Percentiles rank a stretch among this genome's conserved stretches.
phyloP scores from a whole-genome alignment of 2,113 vertebrate species.

The Murina feae region DNA sequence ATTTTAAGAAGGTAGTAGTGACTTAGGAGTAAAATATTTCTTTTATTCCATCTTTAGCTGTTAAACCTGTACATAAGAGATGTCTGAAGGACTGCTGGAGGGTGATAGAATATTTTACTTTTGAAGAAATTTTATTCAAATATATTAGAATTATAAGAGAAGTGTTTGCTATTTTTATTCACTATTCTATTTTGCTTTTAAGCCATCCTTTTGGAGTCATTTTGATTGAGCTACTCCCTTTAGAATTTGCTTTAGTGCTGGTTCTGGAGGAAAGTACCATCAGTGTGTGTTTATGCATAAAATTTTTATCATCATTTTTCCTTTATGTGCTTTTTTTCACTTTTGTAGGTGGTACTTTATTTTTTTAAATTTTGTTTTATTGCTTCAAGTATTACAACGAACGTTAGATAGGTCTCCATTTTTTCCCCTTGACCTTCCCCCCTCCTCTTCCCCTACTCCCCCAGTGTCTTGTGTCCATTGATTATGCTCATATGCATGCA shows the following conservation, averaged over 20 bases:
- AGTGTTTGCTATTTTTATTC: constrained; percentile 3
- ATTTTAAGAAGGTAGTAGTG: background rate
- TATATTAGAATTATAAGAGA: background rate
- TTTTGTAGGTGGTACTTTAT: no score
- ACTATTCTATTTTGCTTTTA: background rate
- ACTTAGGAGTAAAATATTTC: background rate
- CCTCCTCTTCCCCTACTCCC: no score
- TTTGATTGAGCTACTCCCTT: background rate
- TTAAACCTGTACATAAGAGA: background rate
- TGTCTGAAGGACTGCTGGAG: background rate
- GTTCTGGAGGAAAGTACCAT: background rate
- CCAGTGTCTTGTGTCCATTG: no score
- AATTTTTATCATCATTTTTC: background rate
- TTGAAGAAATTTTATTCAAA: constrained; percentile 2
- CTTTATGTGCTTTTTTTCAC: constrained; percentile 10
- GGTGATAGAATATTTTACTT: constrained; percentile 2
- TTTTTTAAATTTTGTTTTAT: no score
- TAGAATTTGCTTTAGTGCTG: background rate
- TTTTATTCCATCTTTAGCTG: background rate
- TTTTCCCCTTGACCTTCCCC: no score
- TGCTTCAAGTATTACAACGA: no score
- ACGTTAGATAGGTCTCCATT: no score
- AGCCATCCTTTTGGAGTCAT: background rate
- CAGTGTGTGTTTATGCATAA: background rate
- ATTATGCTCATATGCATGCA: no score